A percentile compares a stretch with the other conserved stretches of the same genome.
Evolutionary conservation across 2,888 invertebrate genomes (phyloP).

Genomic region (Agrilus biguttatus): DNA sequence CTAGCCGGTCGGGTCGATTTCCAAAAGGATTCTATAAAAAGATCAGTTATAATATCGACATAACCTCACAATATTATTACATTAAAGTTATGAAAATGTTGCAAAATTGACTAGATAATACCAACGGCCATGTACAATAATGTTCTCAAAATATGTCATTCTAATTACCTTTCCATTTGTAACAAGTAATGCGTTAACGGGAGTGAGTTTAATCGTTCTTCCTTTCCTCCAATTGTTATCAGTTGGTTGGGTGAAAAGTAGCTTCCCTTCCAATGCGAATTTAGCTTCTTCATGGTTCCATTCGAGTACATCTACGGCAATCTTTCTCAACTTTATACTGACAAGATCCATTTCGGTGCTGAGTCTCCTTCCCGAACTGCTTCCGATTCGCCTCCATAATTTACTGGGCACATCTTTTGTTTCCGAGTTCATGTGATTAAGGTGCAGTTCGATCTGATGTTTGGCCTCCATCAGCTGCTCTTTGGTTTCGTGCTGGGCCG

Average conservation of each 20-base stretch:
- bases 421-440: slow-evolving; percentile 89
- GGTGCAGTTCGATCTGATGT: slow-evolving; percentile 81
- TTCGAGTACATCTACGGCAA: slow-evolving; percentile 84
- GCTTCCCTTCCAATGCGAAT: slow-evolving; percentile 79
- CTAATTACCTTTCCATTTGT: slow-evolving; percentile 73
- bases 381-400: slow-evolving; percentile 78
- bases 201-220: slow-evolving; percentile 74
- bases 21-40: slow-evolving; percentile 7
- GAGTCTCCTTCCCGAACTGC: slow-evolving; percentile 54
- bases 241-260: slow-evolving; percentile 77
- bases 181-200: slow-evolving; percentile 79
- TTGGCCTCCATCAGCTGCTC: slow-evolving; percentile 77
- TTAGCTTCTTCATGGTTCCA: slow-evolving; percentile 90
- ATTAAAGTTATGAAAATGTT: neutral
- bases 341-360: slow-evolving; percentile 78
- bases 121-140: no score
- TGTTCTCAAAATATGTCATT: no score
- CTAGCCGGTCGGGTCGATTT: slow-evolving; percentile 12
- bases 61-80: neutral
- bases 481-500: slow-evolving; percentile 64
- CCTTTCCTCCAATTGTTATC: slow-evolving; percentile 86
- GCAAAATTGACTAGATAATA: no score
- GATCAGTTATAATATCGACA: no score
- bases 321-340: slow-evolving; percentile 79
- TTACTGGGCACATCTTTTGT: slow-evolving; percentile 84